These are phyloP conservation scores for Chinchilla lanigera DNA, from an alignment of 2,113 vertebrate species.

Conservation along the genomic window DNA sequence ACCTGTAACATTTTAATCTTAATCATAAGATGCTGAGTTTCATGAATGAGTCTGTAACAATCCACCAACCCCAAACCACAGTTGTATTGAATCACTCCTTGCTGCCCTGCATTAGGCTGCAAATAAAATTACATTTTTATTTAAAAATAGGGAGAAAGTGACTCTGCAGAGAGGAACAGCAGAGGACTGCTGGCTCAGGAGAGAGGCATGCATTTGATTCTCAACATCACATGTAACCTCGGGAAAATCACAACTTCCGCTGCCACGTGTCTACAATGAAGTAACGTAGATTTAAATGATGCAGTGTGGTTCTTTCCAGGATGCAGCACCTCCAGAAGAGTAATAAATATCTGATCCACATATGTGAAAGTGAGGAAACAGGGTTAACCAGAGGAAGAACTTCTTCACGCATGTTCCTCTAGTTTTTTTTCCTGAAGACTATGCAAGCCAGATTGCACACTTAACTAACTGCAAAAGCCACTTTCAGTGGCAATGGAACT, in stretches of 20 bases:
- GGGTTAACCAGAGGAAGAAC: not conserved
- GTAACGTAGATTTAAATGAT: not conserved
- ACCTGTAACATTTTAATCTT: not conserved
- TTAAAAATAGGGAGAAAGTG: not conserved
- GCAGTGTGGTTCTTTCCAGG: not conserved
- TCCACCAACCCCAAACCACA: not conserved
- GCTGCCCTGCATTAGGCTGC: not conserved
- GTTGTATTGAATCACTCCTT: not conserved
- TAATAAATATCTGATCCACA: slow-evolving; percentile 8
- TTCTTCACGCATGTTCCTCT: not conserved
- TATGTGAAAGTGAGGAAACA: slow-evolving; percentile 6
- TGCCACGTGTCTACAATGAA: not conserved
- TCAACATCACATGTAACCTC: not conserved
- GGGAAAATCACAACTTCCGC: not conserved
- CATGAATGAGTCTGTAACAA: not conserved
- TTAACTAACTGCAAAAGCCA: not conserved
- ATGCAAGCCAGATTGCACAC: not conserved
- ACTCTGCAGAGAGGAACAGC: not conserved
- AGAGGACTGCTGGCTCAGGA: not conserved
- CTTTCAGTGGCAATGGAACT: not conserved
- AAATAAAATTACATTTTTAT: not conserved
- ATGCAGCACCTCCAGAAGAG: not conserved
- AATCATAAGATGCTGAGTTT: not conserved
- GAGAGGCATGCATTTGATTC: not conserved
- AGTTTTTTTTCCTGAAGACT: not conserved